Evolutionary conservation across 2,113 vertebrate species (phyloP).

Genomic region (Halcyon malimbica): DNA sequence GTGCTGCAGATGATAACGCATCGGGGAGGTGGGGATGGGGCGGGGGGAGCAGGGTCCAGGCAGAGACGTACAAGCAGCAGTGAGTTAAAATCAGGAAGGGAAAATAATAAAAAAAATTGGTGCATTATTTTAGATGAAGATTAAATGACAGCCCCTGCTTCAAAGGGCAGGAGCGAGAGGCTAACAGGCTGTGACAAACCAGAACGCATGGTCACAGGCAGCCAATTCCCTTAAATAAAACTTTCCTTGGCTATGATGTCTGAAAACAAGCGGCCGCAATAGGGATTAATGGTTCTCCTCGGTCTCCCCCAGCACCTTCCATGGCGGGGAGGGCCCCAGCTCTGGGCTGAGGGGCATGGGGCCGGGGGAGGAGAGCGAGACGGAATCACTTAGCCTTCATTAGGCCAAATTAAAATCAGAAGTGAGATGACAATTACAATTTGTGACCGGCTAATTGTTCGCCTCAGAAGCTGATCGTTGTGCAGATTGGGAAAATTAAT

Average conservation of each 20-base stretch:
- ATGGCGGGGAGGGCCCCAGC: background rate
- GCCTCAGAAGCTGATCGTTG: slow-evolving; percentile 60
- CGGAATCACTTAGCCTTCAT: slow-evolving; percentile 73
- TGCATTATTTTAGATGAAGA: background rate
- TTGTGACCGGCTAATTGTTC: slow-evolving; percentile 75
- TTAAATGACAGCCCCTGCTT: slow-evolving; percentile 10
- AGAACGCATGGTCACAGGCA: background rate
- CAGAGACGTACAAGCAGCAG: background rate
- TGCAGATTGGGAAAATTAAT: slow-evolving; percentile 73
- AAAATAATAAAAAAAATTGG: background rate
- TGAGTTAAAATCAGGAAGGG: background rate
- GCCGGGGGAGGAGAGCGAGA: background rate
- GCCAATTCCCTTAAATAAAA: slow-evolving; percentile 68
- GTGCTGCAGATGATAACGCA: background rate
- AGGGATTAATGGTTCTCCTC: background rate
- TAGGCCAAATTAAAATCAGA: slow-evolving; percentile 79
- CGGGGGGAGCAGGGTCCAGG: background rate
- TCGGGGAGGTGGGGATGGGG: background rate
- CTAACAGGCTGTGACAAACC: slow-evolving; percentile 67
- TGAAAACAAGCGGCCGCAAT: background rate
- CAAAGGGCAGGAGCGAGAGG: background rate
- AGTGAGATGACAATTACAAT: slow-evolving; percentile 80
- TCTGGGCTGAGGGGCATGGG: background rate
- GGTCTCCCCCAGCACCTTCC: background rate
- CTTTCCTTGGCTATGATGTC: slow-evolving; percentile 8